Evolutionary conservation across 1,140 invertebrate species (phyloP).

Genomic region (Philaenus spumarius): DNA sequence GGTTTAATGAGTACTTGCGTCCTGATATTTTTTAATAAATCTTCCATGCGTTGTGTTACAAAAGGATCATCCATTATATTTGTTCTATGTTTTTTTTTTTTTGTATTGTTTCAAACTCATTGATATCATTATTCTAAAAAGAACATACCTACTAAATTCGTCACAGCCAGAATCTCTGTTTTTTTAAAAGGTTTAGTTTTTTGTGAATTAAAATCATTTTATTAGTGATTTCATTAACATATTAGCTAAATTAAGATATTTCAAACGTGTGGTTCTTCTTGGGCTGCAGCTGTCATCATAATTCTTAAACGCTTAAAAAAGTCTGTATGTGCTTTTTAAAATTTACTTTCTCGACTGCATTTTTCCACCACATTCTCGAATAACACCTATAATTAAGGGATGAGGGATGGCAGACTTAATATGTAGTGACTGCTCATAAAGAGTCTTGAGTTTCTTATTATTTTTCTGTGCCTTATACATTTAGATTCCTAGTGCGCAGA

Average conservation of each 20-base stretch:
- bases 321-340: slow-evolving; percentile 98
- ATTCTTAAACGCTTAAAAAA: slow-evolving; percentile 99
- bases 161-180: slow-evolving; percentile 99
- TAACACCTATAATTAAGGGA: slow-evolving; percentile 24
- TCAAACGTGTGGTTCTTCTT: slow-evolving; percentile 92
- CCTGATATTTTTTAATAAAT: slow-evolving; percentile 78
- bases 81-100: slow-evolving; percentile 89
- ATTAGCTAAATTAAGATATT: too few relatives aligned
- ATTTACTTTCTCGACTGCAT: slow-evolving; percentile 99
- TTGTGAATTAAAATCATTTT: slow-evolving; percentile 99
- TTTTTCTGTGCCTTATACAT: too few relatives aligned
- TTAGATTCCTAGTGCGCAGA: too few relatives aligned
- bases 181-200: slow-evolving; percentile 99
- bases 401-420: too few relatives aligned
- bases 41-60: slow-evolving; percentile 97
- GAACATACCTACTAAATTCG: slow-evolving; percentile 96
- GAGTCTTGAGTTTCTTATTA: too few relatives aligned
- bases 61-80: slow-evolving; percentile 99
- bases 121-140: slow-evolving; percentile 99
- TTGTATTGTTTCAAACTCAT: slow-evolving; percentile 96
- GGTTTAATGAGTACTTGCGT: slow-evolving; percentile 96
- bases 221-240: slow-evolving; percentile 99
- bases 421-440: too few relatives aligned
- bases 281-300: slow-evolving; percentile 99
- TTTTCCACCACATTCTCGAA: slow-evolving; percentile 95